Evolutionary conservation across 2,888 invertebrate species (phyloP), one percentile per base, ranked within the genome.

Genomic region (Carabus problematicus): DNA sequence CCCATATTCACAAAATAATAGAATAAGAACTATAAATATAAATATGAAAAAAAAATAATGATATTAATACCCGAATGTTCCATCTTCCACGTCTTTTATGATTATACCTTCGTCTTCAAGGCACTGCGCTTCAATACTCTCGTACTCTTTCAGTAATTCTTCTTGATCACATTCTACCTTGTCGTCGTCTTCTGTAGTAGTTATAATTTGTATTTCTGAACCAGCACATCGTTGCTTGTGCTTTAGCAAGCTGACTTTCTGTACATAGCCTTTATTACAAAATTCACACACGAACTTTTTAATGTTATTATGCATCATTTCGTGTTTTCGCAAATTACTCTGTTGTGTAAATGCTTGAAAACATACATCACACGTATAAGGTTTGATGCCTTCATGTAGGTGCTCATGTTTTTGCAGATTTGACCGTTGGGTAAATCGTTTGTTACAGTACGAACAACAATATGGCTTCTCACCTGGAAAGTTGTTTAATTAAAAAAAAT

Each of bases 401-500:
- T 71, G 63, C 52, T 72, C 71, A 41, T 74, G 74, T 62, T 74
- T 74, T 42, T 73, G 72, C 49, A 74, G 70, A 43, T 74, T 74
- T 7, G 73, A 72, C 8, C 72, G 71, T 49, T 74, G 74, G 1
- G 72, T 71, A 66, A 74, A 74, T 54, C 73, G 71, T 43, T 72
- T 71, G 19, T 67, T 68, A 55, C 74, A 74, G 56, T 72, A 73
- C 45, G 66, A 67, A 61, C 74, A 74, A 6, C 59, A 54, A 41
- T 70, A 74, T 3, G 74, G 74, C 61, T 74, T 74, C 39, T 74
- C 74, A n/a, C 74, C 73, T 74, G 64, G 60, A 72, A 71, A 16
- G 19, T 7, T 18, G 19, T n/a, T n/a, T n/a, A n/a, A 60, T 45
- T 45, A 3, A 45, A 3, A 45, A 3, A 45, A 45, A 45, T 45